phyloP scores from a whole-genome alignment of 2,113 vertebrate species.

The Varanus salvator region DNA sequence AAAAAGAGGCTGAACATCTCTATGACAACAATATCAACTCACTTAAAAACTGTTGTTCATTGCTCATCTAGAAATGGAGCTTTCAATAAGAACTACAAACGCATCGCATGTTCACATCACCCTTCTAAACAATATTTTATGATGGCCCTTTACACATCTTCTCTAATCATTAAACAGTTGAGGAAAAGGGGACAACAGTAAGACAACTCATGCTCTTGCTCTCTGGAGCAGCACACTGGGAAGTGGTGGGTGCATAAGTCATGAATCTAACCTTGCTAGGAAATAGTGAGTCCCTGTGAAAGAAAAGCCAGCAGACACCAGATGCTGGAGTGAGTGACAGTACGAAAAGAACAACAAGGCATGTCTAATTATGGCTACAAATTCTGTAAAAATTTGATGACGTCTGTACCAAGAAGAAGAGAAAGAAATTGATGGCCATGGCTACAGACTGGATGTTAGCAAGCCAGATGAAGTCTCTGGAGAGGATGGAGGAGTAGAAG shows the following conservation, averaged over 20 bases:
- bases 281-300: neutral
- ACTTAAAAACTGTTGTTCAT: neutral
- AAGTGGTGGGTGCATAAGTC: neutral
- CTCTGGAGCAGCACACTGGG: neutral
- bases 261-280: neutral
- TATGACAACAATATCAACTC: neutral
- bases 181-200: neutral
- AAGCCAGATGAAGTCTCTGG: neutral
- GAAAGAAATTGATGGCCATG: neutral
- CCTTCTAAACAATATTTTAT: neutral
- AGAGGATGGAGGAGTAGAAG: neutral
- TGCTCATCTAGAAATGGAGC: too few species aligned
- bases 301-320: too few species aligned
- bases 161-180: neutral
- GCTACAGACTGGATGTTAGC: neutral
- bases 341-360: neutral
- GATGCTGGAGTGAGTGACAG: too few species aligned
- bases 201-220: neutral
- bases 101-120: too few species aligned
- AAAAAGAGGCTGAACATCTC: neutral
- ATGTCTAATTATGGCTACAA: neutral
- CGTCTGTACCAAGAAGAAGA: neutral
- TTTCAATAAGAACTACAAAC: too few species aligned
- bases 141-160: neutral
- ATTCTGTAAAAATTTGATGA: neutral